These are phyloP conservation scores for Entomobrya proxima DNA, from an alignment of 2,888 invertebrate species.

Conservation along the genomic window DNA sequence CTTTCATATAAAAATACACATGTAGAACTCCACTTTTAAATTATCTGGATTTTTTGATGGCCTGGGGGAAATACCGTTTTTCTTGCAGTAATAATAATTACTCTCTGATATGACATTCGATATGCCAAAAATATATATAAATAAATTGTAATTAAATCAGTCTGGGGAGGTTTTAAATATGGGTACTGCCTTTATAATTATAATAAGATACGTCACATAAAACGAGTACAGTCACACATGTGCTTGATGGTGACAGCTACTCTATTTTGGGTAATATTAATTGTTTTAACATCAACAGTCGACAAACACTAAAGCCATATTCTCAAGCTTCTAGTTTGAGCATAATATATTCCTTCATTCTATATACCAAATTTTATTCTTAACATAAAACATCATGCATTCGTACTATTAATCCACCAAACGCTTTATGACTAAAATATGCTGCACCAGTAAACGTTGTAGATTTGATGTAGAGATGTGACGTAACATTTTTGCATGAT, in stretches of 20 bases:
- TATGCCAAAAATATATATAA: conserved; percentile 13
- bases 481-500: not conserved
- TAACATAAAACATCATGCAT: too few species aligned
- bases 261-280: conserved; percentile 48
- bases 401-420: too few species aligned
- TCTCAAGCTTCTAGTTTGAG: too few species aligned
- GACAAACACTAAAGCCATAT: too few species aligned
- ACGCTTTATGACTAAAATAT: too few species aligned
- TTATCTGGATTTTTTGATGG: not conserved
- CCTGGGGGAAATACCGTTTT: not conserved
- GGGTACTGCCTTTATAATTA: not conserved
- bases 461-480: not conserved
- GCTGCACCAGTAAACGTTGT: too few species aligned
- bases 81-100: conserved; percentile 31
- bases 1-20: not conserved
- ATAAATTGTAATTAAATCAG: conserved; percentile 40
- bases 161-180: not conserved
- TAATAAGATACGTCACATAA: not conserved
- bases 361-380: too few species aligned
- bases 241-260: conserved; percentile 49
- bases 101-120: conserved; percentile 26
- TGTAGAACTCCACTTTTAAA: not conserved
- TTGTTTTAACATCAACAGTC: conserved; percentile 50
- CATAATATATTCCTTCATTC: too few species aligned
- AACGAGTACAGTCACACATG: not conserved